Base-by-base conservation (phyloP, 2,113 vertebrate genomes). In the Chaetorhynchus papuensis region DNA sequence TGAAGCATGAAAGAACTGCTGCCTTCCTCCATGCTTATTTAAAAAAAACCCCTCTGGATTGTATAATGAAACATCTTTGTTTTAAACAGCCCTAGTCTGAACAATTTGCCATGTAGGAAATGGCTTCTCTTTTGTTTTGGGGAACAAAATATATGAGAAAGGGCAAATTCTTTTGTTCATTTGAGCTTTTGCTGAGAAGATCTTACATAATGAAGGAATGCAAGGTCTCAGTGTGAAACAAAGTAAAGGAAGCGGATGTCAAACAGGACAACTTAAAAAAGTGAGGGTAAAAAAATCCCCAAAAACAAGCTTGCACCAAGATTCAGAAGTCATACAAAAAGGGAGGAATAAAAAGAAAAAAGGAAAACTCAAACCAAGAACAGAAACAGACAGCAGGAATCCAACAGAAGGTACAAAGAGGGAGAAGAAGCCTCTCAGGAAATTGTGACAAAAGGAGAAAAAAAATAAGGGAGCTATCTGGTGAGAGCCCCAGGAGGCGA, bases 301-400 rank as follows among this genome's bases (percentile, higher is more conserved):
- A 19, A 94, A 96, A 93, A 93, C 64, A 95, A 95, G 53, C 63
- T 83, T 82, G 85, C 69, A 86, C 42, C 30, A 60, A 93, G 91
- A 96, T 54, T 85, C 63, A 76, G 92, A 88, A 80, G 50, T 75
- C 77, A 64, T 35, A 94, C 53, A 93, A 92, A 89, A 96, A 89
- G n/a, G 35, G 8, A 85, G 57, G 76, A 85, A 87, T 87, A 71
- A 94, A 87, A 93, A 80, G 37, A 59, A 90, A 92, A 93, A 93
- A 95, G 39, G 57, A 92, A 95, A 96, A 95, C 54, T 83, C 75
- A 93, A 94, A 92, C 45, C 90, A 97, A 97, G 92, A 95, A 94
- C 82, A 90, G 94, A 97, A 97, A 96, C 50, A 80, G 94, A 83
- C 57, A 97, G 88, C 52, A 85, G 72, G 61, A 82, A 94, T 86